A percentile compares a stretch with the other conserved stretches of the same genome.
These are phyloP conservation scores for Biston stratarius DNA, from an alignment of 2,888 invertebrate genomes.

Conservation along the genomic window DNA sequence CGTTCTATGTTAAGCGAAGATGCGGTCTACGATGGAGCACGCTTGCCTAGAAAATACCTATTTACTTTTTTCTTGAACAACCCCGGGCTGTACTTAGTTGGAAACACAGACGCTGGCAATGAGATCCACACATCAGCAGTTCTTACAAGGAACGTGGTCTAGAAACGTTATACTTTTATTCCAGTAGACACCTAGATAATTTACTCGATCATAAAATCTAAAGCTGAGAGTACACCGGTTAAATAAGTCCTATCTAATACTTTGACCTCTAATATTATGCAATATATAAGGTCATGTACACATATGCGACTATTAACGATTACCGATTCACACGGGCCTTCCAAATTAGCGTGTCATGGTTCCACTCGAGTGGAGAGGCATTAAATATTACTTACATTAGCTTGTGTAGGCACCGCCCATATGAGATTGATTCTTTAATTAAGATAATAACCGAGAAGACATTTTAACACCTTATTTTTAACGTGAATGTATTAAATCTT, in stretches of 20 bases:
- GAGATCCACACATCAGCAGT: no score
- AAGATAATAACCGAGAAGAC: conserved; percentile 7
- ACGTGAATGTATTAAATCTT: neutral
- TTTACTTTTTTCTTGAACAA: no score
- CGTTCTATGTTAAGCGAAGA: no score
- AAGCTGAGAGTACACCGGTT: conserved; percentile 1
- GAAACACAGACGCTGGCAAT: no score
- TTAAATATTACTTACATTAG: conserved; percentile 17
- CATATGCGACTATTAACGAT: conserved; percentile 31
- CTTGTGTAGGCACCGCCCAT: conserved; percentile 12
- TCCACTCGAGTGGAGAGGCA: conserved; percentile 57
- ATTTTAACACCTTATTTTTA: conserved; percentile 5
- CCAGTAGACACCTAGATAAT: no score
- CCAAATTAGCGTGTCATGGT: conserved; percentile 78
- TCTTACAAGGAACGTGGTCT: no score
- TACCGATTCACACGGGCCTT: conserved; percentile 61
- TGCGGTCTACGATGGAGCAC: no score
- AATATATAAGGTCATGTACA: conserved; percentile 39
- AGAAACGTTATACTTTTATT: no score
- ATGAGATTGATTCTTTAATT: conserved; percentile 10
- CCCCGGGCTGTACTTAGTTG: no score
- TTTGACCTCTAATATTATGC: conserved; percentile 30
- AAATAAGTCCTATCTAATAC: conserved; percentile 1
- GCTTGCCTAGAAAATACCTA: no score
- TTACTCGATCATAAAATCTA: neutral